phyloP scores from a whole-genome alignment of 2,113 vertebrate genomes.

The Condylura cristata region DNA sequence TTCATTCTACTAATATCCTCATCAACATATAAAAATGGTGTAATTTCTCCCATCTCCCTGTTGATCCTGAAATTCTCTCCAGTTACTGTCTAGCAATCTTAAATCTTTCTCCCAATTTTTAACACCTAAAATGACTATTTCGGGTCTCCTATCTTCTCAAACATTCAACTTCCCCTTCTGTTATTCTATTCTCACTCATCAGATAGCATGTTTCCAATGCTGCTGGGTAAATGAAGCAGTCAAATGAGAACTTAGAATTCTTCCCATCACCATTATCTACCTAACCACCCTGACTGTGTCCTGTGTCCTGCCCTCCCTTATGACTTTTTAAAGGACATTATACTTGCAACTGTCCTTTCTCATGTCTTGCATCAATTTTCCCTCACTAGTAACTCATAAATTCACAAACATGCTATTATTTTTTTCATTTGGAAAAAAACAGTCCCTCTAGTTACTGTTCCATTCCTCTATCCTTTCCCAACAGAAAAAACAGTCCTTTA shows the following conservation, averaged over 20 bases:
- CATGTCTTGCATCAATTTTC: background rate
- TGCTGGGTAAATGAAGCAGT: background rate
- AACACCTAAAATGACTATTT: background rate
- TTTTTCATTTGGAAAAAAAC: constrained; percentile 25
- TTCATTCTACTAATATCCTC: background rate
- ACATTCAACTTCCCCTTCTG: background rate
- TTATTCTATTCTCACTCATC: background rate
- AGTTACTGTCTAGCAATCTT: background rate
- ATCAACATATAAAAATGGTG: background rate
- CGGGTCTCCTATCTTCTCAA: background rate
- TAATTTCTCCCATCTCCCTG: background rate
- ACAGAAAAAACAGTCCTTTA: background rate
- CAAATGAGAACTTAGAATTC: background rate
- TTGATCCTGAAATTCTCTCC: background rate
- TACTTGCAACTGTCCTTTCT: no score
- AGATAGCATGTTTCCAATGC: background rate
- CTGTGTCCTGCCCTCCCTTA: background rate
- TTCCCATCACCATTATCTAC: background rate
- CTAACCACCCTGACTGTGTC: background rate
- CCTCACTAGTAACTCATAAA: background rate
- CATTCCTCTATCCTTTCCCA: background rate
- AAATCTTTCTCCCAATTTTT: background rate
- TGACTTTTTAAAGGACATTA: no score
- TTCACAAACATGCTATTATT: background rate
- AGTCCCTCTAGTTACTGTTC: background rate